These are phyloP conservation scores for Dynastes tityus DNA, from an alignment of 2,888 invertebrate species.

Conservation along the genomic window DNA sequence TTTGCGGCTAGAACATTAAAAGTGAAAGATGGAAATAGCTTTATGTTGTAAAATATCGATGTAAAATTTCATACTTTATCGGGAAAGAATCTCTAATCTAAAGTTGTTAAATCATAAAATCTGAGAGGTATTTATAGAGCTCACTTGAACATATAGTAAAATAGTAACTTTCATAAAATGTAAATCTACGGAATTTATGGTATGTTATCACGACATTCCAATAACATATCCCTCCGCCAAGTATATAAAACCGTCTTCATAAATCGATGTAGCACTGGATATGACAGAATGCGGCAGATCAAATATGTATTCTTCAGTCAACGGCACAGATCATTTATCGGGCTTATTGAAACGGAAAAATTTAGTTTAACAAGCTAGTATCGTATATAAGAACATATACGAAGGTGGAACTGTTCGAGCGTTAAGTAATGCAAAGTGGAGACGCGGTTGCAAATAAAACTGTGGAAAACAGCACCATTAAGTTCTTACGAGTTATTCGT, in stretches of 20 bases:
- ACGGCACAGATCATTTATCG: slow-evolving; percentile 42
- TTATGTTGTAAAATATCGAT: too few species aligned
- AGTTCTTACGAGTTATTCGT: background rate
- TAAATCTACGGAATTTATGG: slow-evolving; percentile 33
- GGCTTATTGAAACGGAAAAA: slow-evolving; percentile 39
- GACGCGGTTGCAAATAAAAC: slow-evolving; percentile 1
- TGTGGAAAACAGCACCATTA: background rate
- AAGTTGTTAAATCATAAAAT: background rate
- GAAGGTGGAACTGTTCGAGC: background rate
- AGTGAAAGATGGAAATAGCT: too few species aligned
- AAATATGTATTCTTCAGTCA: slow-evolving; percentile 35
- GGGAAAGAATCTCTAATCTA: background rate
- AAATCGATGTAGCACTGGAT: slow-evolving; percentile 37
- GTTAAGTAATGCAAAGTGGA: slow-evolving; percentile 15
- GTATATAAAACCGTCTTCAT: slow-evolving; percentile 33
- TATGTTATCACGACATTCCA: slow-evolving; percentile 40
- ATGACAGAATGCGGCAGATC: slow-evolving; percentile 41
- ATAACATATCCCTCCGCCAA: slow-evolving; percentile 26
- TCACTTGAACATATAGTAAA: slow-evolving; percentile 14
- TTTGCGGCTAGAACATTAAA: too few species aligned
- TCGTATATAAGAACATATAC: slow-evolving; percentile 14
- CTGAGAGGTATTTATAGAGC: background rate
- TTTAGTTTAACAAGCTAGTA: slow-evolving; percentile 44
- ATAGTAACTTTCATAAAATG: slow-evolving; percentile 18
- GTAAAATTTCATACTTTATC: background rate